Conservation (phyloP, 1,140 invertebrate genomes). For the Aporrectodea caliginosa region DNA sequence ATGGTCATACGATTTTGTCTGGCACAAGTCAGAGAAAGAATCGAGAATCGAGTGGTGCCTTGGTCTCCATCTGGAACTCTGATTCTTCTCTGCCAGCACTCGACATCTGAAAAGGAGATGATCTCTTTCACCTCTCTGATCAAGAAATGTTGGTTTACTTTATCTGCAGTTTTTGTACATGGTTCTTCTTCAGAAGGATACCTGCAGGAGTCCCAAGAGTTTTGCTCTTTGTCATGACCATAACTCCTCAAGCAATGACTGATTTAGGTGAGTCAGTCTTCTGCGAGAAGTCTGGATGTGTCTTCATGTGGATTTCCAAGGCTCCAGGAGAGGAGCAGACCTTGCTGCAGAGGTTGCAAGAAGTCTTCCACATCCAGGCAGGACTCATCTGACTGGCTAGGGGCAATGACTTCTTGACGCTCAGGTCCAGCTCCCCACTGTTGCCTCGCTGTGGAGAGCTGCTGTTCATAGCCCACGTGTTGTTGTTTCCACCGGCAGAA, state of each 20-base stretch:
- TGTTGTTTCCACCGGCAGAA: not conserved
- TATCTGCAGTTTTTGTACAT: no score
- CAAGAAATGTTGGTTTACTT: no score
- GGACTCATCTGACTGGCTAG: not conserved
- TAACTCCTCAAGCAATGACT: not conserved
- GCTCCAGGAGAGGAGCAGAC: constrained; percentile 49
- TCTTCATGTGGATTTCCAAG: constrained; percentile 53
- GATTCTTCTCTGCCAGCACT: no score
- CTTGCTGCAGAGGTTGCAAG: constrained; percentile 55
- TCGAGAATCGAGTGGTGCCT: no score
- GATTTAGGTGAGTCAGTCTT: not conserved
- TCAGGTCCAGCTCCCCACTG: not conserved
- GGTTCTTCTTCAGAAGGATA: no score
- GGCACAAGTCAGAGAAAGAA: no score
- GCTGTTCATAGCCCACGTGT: not conserved
- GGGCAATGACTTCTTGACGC: not conserved
- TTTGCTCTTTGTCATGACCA: no score
- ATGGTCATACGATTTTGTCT: no score
- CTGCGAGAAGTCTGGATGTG: constrained; percentile 33
- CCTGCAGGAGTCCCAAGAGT: no score
- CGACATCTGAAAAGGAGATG: no score
- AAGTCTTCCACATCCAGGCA: constrained; percentile 46
- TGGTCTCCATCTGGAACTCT: no score
- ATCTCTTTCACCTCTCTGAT: no score
- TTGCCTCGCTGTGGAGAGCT: not conserved